Base-by-base conservation (phyloP, 2,888 invertebrate genomes). In the Sarcophaga carnaria region DNA sequence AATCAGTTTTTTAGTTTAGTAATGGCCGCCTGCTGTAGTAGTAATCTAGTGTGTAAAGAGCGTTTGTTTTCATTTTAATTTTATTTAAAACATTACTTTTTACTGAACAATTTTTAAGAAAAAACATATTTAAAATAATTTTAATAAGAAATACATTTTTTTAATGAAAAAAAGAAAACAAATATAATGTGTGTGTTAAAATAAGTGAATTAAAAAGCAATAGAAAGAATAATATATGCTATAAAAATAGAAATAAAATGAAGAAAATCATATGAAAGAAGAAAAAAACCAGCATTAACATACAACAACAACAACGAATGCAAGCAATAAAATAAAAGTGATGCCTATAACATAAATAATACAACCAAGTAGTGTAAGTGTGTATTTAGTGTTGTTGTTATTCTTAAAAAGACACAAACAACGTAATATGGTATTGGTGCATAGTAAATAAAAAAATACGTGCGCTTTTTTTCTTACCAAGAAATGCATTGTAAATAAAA, bases 21-120 rank as follows among this genome's bases (percentile, higher is more conserved):
- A 89, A 90, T 91, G 90, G 90, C 90, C 90, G 90, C 88, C 90
- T 88, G 89, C 89, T 70, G 85, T 85, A 85, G 78, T 81, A 84
- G 59, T 45, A 54, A 76, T 49, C 49, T 83, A 86, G 86, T 75
- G 88, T 14, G 17, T 84, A 88, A 88, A 89, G 88, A 89, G 80
- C 62, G 10, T 87, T 88, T 90, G 90, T 90, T 90, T 90, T 90
- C 88, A 89, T 90, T 90, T 91, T 90, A 90, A 89, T 91, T 91
- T 89, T 83, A 88, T 86, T 87, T 88, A 54, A 54, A 54, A 54
- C 54, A 83, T 90, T 69, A 71, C 89, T 90, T 90, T 83, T 74
- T 54, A 62, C 78, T 75, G 20, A 20, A 84, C 79, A 79, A 71
- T 72, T 74, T 72, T 62, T 74, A 74, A 79, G 60, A 79, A 54